Evolutionary conservation across 2,888 invertebrate species (phyloP).

Genomic region (Leucophenga montana): DNA sequence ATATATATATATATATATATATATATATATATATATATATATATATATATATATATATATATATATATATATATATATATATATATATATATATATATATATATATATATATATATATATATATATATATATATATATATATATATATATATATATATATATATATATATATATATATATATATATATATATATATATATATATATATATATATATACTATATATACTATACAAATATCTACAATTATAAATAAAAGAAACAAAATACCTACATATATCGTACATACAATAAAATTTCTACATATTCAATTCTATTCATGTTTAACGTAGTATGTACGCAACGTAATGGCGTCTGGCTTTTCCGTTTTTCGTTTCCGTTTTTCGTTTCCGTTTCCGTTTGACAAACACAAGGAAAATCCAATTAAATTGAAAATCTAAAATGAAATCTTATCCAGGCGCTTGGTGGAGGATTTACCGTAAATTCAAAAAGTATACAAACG

Average conservation of each 20-base stretch:
- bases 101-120: no score
- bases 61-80: no score
- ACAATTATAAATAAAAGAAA: neutral
- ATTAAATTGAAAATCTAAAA: constrained; percentile 8
- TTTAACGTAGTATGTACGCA: neutral
- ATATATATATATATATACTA: no score
- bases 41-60: no score
- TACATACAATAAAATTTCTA: neutral
- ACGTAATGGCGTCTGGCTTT: neutral
- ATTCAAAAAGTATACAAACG: neutral
- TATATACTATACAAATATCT: neutral
- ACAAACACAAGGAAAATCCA: neutral
- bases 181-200: no score
- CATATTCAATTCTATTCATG: neutral
- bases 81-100: no score
- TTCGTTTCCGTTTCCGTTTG: neutral
- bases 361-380: neutral
- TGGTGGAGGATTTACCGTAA: constrained; percentile 1
- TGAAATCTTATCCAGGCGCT: neutral
- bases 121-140: no score
- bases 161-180: no score
- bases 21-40: no score
- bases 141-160: no score
- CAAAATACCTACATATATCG: neutral
- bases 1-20: no score